These are phyloP conservation scores for Siphonodentalium dalli DNA, from an alignment of 2,888 invertebrate genomes.

Conservation along the genomic window DNA sequence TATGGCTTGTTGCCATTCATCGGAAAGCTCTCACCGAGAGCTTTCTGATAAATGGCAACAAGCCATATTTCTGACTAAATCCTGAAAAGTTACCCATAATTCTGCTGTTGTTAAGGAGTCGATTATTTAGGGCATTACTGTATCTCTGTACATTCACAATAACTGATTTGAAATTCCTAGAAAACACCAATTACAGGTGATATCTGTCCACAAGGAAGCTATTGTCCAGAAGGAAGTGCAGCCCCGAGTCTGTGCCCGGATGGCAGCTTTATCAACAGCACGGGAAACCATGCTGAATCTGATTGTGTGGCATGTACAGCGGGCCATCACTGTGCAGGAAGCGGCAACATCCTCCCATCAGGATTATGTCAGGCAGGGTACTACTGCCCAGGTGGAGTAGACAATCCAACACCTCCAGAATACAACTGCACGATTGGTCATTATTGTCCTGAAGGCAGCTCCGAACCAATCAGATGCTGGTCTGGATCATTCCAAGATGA, in stretches of 20 bases:
- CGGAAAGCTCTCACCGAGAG: no score
- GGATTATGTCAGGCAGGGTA: constrained; percentile 53
- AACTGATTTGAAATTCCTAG: no score
- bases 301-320: constrained; percentile 48
- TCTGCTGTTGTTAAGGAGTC: no score
- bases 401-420: constrained; percentile 38
- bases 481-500: constrained; percentile 57
- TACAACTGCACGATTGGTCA: constrained; percentile 58
- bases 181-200: constrained; percentile 42
- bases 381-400: constrained; percentile 59
- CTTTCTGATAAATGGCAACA: no score
- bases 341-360: constrained; percentile 44
- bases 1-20: no score
- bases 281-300: constrained; percentile 39
- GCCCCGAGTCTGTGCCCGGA: constrained; percentile 42
- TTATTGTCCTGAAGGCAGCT: constrained; percentile 51
- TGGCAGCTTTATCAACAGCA: constrained; percentile 48
- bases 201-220: constrained; percentile 51
- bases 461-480: constrained; percentile 41
- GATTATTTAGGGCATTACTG: no score
- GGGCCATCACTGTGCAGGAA: constrained; percentile 50
- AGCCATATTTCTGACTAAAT: no score
- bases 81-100: no score
- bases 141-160: no score
- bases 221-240: constrained; percentile 45